These are phyloP conservation scores for Campoletis sonorensis DNA, from an alignment of 1,140 invertebrate species.

Conservation along the genomic window DNA sequence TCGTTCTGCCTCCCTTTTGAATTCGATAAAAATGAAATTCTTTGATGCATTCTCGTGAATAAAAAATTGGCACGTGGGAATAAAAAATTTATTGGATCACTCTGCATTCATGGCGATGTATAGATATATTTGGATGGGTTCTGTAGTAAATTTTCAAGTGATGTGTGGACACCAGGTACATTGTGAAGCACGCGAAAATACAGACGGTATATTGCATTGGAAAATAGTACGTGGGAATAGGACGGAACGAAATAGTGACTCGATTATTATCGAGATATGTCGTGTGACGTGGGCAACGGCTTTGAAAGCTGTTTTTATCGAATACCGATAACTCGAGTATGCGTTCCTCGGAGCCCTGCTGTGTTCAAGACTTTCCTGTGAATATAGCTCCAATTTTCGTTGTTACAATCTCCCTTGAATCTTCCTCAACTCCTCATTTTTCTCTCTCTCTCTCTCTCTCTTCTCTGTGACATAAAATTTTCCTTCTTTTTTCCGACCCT, in stretches of 20 bases:
- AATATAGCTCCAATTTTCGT: too few relatives aligned
- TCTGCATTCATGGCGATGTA: not conserved
- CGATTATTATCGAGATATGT: slow-evolving; percentile 4
- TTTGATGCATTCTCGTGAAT: not conserved
- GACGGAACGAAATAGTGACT: not conserved
- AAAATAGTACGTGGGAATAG: not conserved
- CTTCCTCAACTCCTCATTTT: not conserved
- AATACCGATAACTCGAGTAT: slow-evolving; percentile 7
- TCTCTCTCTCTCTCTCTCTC: not conserved
- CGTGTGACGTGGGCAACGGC: not conserved
- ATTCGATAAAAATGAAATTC: too few relatives aligned
- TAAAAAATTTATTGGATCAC: not conserved
- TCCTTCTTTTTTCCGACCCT: too few relatives aligned
- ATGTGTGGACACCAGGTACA: not conserved
- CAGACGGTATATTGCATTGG: slow-evolving; percentile 1
- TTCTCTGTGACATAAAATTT: not conserved
- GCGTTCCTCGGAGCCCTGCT: not conserved
- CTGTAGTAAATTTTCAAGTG: not conserved
- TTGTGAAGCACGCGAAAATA: not conserved
- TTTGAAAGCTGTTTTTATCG: slow-evolving; percentile 11
- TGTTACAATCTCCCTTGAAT: too few relatives aligned
- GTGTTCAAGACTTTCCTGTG: too few relatives aligned
- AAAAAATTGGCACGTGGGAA: too few relatives aligned
- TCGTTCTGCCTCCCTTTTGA: too few relatives aligned
- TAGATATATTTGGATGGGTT: not conserved